A percentile compares a stretch with the other conserved stretches of the same genome.
phyloP scores from a whole-genome alignment of 2,113 vertebrate genomes.

The Sterna hirundo region DNA sequence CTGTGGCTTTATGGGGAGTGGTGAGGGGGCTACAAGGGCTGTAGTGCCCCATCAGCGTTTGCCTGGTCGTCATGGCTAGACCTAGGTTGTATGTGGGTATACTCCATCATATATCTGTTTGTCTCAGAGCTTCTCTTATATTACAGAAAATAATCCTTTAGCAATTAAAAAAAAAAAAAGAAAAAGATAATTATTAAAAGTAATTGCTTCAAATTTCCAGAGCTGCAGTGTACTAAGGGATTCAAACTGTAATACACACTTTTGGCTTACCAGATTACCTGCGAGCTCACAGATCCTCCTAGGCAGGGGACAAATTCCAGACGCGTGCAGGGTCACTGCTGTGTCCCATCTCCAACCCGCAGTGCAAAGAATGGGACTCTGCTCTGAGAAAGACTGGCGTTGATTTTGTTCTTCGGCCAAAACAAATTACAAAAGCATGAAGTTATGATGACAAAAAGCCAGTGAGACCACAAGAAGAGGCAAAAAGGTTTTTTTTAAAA shows the following conservation, averaged over 20 bases:
- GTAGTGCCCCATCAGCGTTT: rapidly evolving
- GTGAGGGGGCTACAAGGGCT: neutral
- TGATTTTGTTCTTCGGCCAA: neutral
- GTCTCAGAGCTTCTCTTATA: neutral
- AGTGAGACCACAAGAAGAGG: neutral
- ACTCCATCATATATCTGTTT: neutral
- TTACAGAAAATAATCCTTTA: neutral
- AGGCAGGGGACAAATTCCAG: neutral
- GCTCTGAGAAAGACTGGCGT: neutral
- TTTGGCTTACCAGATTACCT: neutral
- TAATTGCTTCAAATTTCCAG: neutral
- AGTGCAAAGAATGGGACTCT: neutral
- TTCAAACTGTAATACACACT: neutral
- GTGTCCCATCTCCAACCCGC: neutral
- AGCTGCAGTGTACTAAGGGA: neutral
- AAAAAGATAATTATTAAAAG: neutral
- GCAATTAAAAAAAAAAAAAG: neutral
- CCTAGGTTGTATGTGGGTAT: rapidly evolving
- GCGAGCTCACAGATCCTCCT: neutral
- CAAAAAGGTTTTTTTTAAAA: neutral
- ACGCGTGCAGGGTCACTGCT: neutral
- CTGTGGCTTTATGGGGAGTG: neutral
- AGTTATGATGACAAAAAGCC: neutral
- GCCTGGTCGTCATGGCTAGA: neutral
- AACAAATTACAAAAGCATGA: neutral